Percentiles rank a stretch among this genome's conserved stretches.
Conservation (phyloP, 1,140 invertebrate genomes). For the Spodoptera frugiperda region DNA sequence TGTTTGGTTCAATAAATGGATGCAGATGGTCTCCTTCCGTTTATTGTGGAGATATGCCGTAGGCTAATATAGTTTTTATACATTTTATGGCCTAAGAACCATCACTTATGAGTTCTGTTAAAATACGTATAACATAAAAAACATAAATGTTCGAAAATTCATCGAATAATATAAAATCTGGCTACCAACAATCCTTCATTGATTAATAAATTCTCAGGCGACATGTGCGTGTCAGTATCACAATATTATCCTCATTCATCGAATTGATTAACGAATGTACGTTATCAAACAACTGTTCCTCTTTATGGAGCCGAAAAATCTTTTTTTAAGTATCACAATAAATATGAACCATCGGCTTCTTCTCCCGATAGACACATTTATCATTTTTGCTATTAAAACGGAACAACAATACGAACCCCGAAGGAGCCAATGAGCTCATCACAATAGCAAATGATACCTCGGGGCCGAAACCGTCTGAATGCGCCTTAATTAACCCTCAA, state of each 20-base stretch:
- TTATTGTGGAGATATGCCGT: slow-evolving; percentile 26
- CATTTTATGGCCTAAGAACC: no score
- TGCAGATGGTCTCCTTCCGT: slow-evolving; percentile 7
- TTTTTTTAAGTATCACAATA: slow-evolving; percentile 43
- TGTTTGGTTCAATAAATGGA: slow-evolving; percentile 27
- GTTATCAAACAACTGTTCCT: slow-evolving; percentile 34
- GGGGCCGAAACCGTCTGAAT: slow-evolving; percentile 74
- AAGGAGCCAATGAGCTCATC: slow-evolving; percentile 77
- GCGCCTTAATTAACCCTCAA: slow-evolving; percentile 80
- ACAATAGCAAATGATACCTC: slow-evolving; percentile 84
- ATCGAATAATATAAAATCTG: no score
- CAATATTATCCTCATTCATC: slow-evolving; percentile 26
- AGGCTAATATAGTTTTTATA: no score
- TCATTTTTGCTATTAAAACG: slow-evolving; percentile 84
- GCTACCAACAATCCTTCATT: background rate
- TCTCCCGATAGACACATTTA: slow-evolving; percentile 78
- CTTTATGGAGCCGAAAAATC: slow-evolving; percentile 30
- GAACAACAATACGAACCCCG: slow-evolving; percentile 80
- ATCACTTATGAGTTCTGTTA: no score
- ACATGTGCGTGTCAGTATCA: slow-evolving; percentile 26
- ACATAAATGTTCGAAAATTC: no score
- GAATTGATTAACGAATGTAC: slow-evolving; percentile 39
- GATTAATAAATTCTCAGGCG: slow-evolving; percentile 7
- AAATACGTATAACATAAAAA: no score
- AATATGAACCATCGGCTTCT: slow-evolving; percentile 62